Conservation (phyloP, 2,797 vertebrate genomes). For the Steatocranus sp. region DNA sequence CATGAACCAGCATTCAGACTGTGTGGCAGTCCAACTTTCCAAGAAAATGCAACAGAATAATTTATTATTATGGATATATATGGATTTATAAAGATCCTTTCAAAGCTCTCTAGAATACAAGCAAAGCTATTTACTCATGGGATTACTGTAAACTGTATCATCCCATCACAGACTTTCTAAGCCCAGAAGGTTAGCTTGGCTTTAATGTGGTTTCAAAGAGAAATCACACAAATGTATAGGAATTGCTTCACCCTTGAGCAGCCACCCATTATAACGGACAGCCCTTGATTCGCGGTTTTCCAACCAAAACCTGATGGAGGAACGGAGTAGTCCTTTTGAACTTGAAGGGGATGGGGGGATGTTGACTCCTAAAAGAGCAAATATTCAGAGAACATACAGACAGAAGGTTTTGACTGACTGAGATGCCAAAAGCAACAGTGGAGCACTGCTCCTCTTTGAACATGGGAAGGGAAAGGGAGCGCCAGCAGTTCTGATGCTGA, state of each 20-base stretch:
- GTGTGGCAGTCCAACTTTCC: neutral
- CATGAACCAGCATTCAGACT: neutral
- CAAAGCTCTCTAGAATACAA: neutral
- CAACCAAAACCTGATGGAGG: constrained; percentile 46
- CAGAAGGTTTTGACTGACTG: constrained; percentile 56
- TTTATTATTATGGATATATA: neutral
- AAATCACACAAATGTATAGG: constrained; percentile 2
- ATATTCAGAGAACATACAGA: constrained; percentile 53
- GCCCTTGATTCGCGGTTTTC: constrained; percentile 27
- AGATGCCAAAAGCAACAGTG: constrained; percentile 58
- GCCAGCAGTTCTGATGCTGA: constrained; percentile 30
- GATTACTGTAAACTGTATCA: neutral
- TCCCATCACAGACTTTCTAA: neutral
- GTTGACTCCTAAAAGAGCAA: constrained; percentile 48
- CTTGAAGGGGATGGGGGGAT: constrained; percentile 16
- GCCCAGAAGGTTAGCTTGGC: neutral
- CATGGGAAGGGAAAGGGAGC: neutral
- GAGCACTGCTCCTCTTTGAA: constrained; percentile 35
- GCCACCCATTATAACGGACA: neutral
- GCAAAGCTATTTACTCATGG: neutral
- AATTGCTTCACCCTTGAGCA: neutral
- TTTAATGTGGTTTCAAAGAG: neutral
- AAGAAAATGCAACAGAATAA: neutral
- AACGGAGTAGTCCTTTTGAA: constrained; percentile 55
- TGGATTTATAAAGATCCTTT: neutral